Evolutionary conservation across 2,888 invertebrate species (phyloP).

Genomic region (Andrena fulva): DNA sequence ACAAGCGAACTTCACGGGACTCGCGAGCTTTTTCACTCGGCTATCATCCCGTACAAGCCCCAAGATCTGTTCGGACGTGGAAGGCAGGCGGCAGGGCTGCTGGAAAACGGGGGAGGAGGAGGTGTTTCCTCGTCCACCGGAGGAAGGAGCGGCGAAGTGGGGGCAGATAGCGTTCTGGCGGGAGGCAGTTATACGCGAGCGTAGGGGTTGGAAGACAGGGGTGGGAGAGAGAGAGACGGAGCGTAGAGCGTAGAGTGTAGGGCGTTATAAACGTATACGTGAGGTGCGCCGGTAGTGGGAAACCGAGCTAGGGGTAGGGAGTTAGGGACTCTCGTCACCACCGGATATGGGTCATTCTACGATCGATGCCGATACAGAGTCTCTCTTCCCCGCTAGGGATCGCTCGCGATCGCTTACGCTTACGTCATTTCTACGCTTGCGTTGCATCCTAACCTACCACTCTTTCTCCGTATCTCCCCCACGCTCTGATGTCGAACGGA

Average conservation of each 20-base stretch:
- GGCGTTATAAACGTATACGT: background rate
- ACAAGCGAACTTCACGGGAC: constrained; percentile 73
- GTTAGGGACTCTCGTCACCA: constrained; percentile 65
- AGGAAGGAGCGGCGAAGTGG: constrained; percentile 58
- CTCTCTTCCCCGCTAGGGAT: constrained; percentile 77
- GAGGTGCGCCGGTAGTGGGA: constrained; percentile 38
- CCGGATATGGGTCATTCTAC: constrained; percentile 84
- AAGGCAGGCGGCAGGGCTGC: constrained; percentile 77
- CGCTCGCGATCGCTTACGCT: constrained; percentile 71
- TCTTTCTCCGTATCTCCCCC: constrained; percentile 83
- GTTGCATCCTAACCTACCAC: constrained; percentile 36
- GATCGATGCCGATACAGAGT: constrained; percentile 82
- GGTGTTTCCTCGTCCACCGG: constrained; percentile 60
- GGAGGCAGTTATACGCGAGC: constrained; percentile 38
- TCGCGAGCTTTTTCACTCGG: constrained; percentile 78
- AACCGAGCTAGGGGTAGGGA: constrained; percentile 53
- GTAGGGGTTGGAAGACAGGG: constrained; percentile 33
- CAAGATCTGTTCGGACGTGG: constrained; percentile 79
- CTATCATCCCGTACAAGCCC: constrained; percentile 79
- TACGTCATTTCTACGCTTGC: constrained; percentile 83
- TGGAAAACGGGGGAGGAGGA: constrained; percentile 72
- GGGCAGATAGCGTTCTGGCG: constrained; percentile 56
- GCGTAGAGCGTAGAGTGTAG: background rate
- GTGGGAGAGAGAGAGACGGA: constrained; percentile 17
- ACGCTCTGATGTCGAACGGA: constrained; percentile 68